Base-by-base conservation (phyloP, 2,113 vertebrate genomes). In the Hiodon alosoides region DNA sequence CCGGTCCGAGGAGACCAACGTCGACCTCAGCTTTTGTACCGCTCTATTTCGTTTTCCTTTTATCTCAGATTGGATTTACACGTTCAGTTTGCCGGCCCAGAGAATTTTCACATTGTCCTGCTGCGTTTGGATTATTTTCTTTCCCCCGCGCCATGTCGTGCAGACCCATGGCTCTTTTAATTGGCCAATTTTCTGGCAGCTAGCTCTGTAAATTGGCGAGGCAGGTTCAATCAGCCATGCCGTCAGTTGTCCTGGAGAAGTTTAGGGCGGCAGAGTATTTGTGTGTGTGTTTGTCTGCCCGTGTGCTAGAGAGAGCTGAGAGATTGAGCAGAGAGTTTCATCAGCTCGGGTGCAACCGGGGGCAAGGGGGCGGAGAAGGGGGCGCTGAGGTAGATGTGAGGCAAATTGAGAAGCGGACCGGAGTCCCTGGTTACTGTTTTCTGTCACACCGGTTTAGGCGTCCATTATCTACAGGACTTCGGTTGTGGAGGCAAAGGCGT, bases 101-200 rank as follows among this genome's bases (percentile, higher is more conserved):
- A 68, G 73, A 17, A 75, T 71, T 67, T 77, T 66, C 31, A 13
- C 17, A 17, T 67, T 64, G 64, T 76, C 16, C 11, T 13, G 10
- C 11, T 70, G 9, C 57, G 71, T 71, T 66, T 72, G 13, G 54
- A 7, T 0, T 53, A 16, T 5, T 65, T 73, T 58, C 53, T 52
- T 64, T 60, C 7, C 4, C 69, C 62, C 66, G 31, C 51, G 11
- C 60, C 69, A 69, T 58, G 47, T 57, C 62, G 76, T 72, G 46
- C 69, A 74, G 71, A 78, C 71, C 71, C 57, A 65, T 79, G 73
- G 60, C 79, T 77, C 72, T 80, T 79, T 81, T 82, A 84, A 84
- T 85, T 82, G 81, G 78, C 74, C 72, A 16, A 85, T 83, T 84
- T 81, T 85, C 76, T 82, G 82, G 67, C 76, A 77, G 76, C 78